Evolutionary conservation across 37 sponge, comb jelly and placozoan genomes (phyloP).

Genomic region (Sycon ciliatum): DNA sequence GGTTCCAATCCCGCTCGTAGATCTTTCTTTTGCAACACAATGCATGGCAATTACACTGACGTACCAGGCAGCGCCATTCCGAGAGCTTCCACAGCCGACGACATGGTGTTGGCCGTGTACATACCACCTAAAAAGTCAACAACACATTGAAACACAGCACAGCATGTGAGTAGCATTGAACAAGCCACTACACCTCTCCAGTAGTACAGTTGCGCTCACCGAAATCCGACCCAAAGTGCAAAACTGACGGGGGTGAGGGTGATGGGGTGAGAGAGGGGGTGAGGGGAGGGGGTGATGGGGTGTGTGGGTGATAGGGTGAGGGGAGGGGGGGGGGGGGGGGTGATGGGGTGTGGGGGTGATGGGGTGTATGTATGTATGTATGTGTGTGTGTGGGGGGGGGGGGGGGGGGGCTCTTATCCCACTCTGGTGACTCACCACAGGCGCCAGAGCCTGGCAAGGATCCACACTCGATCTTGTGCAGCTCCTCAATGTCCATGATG

Average conservation of each 20-base stretch:
- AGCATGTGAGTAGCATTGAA: neutral
- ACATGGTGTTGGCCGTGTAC: slow-evolving; percentile 80
- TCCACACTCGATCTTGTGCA: slow-evolving; percentile 41
- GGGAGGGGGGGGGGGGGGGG: neutral
- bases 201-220: too few species aligned
- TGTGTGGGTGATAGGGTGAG: neutral
- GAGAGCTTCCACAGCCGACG: slow-evolving; percentile 52
- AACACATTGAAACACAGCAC: neutral
- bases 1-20: too few species aligned
- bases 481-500: slow-evolving; percentile 57
- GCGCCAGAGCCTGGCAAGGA: slow-evolving; percentile 63
- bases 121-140: slow-evolving; percentile 44
- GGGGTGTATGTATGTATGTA: too few species aligned
- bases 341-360: too few species aligned
- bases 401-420: neutral
- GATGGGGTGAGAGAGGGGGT: too few species aligned
- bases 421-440: slow-evolving; percentile 40
- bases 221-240: too few species aligned
- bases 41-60: too few species aligned
- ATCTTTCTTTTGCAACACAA: too few species aligned
- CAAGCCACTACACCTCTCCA: too few species aligned
- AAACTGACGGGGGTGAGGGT: too few species aligned
- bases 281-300: too few species aligned
- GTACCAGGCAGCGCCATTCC: slow-evolving; percentile 61
- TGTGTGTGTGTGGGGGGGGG: neutral